Percentiles rank a stretch among this genome's conserved stretches.
Conservation (phyloP, 2,888 invertebrate genomes). For the Eurytoma adleriae region DNA sequence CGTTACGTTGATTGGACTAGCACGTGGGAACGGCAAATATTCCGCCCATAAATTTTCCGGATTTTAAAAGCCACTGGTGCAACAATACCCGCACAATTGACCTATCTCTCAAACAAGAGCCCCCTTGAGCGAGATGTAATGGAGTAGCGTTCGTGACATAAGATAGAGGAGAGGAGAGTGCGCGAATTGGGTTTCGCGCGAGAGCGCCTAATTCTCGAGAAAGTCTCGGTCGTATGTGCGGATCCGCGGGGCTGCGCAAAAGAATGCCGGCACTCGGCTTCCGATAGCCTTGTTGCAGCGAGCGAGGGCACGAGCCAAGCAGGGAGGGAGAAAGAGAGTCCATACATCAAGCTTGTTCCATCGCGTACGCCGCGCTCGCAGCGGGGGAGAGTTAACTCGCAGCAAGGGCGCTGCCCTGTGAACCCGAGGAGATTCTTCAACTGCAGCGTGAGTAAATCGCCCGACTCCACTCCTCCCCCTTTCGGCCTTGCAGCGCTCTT, state of each 20-base stretch:
- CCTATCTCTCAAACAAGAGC: too few relatives aligned
- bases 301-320: constrained; percentile 14
- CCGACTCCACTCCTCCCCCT: constrained; percentile 47
- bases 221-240: background rate
- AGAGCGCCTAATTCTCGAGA: too few relatives aligned
- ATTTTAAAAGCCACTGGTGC: too few relatives aligned
- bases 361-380: constrained; percentile 66
- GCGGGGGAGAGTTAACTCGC: constrained; percentile 72
- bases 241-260: background rate
- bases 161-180: too few relatives aligned
- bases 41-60: too few relatives aligned
- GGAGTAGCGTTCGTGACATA: too few relatives aligned
- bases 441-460: constrained; percentile 64
- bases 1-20: too few relatives aligned
- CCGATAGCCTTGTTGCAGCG: constrained; percentile 58
- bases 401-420: constrained; percentile 68
- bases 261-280: constrained; percentile 60
- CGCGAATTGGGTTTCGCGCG: too few relatives aligned
- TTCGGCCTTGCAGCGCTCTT: background rate
- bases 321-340: constrained; percentile 54
- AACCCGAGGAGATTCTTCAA: constrained; percentile 66
- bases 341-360: constrained; percentile 68
- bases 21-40: too few relatives aligned
- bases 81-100: too few relatives aligned
- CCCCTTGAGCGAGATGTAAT: too few relatives aligned